Conservation (phyloP, 2,888 invertebrate species). For the Drosophila fulvimacula region DNA sequence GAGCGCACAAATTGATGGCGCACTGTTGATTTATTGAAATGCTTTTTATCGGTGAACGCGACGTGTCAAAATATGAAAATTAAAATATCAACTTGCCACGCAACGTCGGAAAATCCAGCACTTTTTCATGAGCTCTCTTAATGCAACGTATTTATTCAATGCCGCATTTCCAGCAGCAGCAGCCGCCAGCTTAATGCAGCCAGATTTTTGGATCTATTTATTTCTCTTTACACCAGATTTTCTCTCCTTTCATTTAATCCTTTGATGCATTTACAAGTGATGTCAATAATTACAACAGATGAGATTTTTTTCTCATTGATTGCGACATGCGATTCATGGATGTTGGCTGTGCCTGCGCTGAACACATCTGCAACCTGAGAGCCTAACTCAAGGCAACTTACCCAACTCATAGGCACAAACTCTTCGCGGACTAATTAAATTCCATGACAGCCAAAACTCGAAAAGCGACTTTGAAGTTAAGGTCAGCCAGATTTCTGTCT, state of each 20-base stretch:
- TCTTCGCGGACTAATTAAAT: conserved; percentile 41
- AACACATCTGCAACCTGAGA: background rate
- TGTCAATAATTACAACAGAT: conserved; percentile 13
- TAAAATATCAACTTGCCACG: conserved; percentile 47
- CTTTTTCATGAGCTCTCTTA: conserved; percentile 42
- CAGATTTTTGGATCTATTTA: conserved; percentile 11
- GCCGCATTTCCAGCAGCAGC: conserved; percentile 43
- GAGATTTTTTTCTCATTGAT: conserved; percentile 5
- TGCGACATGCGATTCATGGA: background rate
- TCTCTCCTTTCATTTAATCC: conserved; percentile 4
- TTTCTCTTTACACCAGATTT: background rate
- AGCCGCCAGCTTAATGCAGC: conserved; percentile 41
- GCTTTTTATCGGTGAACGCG: conserved; percentile 38
- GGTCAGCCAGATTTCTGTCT: conserved; percentile 20
- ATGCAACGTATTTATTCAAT: conserved; percentile 53
- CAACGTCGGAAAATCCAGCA: conserved; percentile 14
- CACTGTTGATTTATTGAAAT: conserved; percentile 53
- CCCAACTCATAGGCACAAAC: conserved; percentile 17
- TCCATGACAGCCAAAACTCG: conserved; percentile 23
- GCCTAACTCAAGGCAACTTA: conserved; percentile 14
- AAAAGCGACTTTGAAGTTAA: conserved; percentile 46
- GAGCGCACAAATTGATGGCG: conserved; percentile 14
- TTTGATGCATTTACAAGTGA: conserved; percentile 25
- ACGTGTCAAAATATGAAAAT: conserved; percentile 75
- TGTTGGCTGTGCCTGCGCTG: conserved; percentile 19